phyloP scores from a whole-genome alignment of 2,797 vertebrate species.

The Manis crassicaudata region DNA sequence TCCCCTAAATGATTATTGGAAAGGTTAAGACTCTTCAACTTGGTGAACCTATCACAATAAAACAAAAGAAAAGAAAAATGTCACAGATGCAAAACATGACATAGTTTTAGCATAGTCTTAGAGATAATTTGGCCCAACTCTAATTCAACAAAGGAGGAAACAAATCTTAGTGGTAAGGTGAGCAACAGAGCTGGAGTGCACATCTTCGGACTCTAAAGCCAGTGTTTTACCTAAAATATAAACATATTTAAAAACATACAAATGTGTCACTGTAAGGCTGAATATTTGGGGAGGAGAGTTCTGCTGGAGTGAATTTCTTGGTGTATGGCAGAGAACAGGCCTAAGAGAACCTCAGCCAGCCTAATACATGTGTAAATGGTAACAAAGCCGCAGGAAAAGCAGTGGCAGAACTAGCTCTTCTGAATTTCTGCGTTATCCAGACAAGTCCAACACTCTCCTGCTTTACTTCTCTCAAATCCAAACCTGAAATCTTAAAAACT shows the following conservation, averaged over 20 bases:
- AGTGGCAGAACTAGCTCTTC: not conserved
- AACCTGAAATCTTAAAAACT: conserved; percentile 14
- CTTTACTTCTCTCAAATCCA: not conserved
- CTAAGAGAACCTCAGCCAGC: not conserved
- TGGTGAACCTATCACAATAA: conserved; percentile 92
- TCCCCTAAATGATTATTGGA: conserved; percentile 96
- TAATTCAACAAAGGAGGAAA: not conserved
- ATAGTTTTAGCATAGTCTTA: not conserved
- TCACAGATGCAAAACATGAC: not conserved
- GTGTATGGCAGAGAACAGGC: not conserved
- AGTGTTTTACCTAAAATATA: not conserved
- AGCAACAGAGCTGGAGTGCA: not conserved
- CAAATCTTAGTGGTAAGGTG: not conserved
- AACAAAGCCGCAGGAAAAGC: not conserved
- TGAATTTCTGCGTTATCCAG: not conserved
- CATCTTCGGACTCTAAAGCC: not conserved
- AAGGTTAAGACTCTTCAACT: conserved; percentile 97
- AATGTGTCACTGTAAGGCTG: not conserved
- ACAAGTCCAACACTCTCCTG: not conserved
- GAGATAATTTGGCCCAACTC: not conserved
- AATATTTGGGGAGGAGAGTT: not conserved
- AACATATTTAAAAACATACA: not conserved
- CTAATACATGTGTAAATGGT: not conserved
- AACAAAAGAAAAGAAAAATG: conserved; percentile 37
- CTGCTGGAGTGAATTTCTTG: not conserved